Evolutionary conservation across 1,140 invertebrate genomes (phyloP).

Genomic region (Drosophila miranda): DNA sequence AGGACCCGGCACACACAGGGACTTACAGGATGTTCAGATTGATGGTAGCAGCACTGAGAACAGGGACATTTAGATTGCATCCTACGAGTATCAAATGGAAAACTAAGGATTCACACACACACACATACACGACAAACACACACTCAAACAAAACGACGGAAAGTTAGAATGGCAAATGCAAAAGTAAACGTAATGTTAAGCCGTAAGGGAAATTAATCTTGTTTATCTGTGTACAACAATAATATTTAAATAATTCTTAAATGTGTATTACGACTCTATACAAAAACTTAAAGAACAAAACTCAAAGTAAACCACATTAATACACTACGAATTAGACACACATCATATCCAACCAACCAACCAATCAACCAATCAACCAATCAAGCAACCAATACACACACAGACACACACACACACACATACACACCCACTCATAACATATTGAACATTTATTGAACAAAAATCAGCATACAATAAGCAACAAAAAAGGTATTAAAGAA

Average conservation of each 20-base stretch:
- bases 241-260: slow-evolving; percentile 75
- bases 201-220: slow-evolving; percentile 71
- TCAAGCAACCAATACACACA: not conserved
- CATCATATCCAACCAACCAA: slow-evolving; percentile 3
- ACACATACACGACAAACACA: not conserved
- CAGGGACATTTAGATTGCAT: slow-evolving; percentile 50
- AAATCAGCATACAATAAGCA: slow-evolving; percentile 39
- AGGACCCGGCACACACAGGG: slow-evolving; percentile 2
- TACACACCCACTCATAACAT: slow-evolving; percentile 36
- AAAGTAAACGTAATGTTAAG: slow-evolving; percentile 30
- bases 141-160: slow-evolving; percentile 10
- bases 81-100: slow-evolving; percentile 16
- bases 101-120: slow-evolving; percentile 8
- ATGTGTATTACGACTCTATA: slow-evolving; percentile 74
- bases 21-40: slow-evolving; percentile 20
- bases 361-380: not conserved
- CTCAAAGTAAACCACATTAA: slow-evolving; percentile 17
- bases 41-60: slow-evolving; percentile 63
- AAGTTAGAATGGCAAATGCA: slow-evolving; percentile 42
- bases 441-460: slow-evolving; percentile 30
- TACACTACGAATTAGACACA: slow-evolving; percentile 6
- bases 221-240: slow-evolving; percentile 80
- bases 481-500: slow-evolving; percentile 20
- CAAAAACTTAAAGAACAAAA: slow-evolving; percentile 24
- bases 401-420: slow-evolving; percentile 1